Conservation (phyloP, 2,113 vertebrate genomes). For the Bubalus kerabau region DNA sequence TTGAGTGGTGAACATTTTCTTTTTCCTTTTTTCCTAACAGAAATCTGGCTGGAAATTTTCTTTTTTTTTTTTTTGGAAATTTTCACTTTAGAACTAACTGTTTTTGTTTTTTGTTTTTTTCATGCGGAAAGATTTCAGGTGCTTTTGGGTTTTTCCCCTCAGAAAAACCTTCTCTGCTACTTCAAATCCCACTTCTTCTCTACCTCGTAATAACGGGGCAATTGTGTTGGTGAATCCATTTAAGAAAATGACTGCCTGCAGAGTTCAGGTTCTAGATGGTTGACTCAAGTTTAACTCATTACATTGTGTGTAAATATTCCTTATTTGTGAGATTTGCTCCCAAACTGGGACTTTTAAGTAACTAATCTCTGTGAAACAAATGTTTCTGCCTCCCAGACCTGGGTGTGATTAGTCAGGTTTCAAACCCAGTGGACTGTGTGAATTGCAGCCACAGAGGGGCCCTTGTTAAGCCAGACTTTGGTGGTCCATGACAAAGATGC, state of each 20-base stretch:
- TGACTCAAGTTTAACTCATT: not conserved
- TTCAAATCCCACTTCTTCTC: not conserved
- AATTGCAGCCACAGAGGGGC: not conserved
- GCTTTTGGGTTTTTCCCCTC: not conserved
- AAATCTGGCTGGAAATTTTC: not conserved
- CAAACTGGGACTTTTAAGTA: not conserved
- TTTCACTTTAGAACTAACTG: not conserved
- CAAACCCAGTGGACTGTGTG: not conserved
- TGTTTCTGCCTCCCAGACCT: not conserved
- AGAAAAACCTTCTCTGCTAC: not conserved
- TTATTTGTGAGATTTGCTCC: not conserved
- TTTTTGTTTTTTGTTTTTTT: slow-evolving; percentile 11
- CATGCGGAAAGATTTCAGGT: not conserved
- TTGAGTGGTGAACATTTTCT: not conserved
- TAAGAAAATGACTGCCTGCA: not conserved
- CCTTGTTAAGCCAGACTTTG: not conserved
- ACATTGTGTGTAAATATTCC: not conserved
- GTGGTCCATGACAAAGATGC: not conserved
- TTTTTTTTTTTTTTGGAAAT: not conserved
- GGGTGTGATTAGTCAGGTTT: not conserved
- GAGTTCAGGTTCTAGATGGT: not conserved
- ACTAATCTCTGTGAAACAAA: not conserved
- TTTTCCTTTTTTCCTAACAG: not conserved
- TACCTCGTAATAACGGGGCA: not conserved
- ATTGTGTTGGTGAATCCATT: not conserved